Percentiles rank a stretch among this genome's conserved stretches.
phyloP scores from a whole-genome alignment of 1,140 invertebrate genomes.

The Drosophila mojavensis region DNA sequence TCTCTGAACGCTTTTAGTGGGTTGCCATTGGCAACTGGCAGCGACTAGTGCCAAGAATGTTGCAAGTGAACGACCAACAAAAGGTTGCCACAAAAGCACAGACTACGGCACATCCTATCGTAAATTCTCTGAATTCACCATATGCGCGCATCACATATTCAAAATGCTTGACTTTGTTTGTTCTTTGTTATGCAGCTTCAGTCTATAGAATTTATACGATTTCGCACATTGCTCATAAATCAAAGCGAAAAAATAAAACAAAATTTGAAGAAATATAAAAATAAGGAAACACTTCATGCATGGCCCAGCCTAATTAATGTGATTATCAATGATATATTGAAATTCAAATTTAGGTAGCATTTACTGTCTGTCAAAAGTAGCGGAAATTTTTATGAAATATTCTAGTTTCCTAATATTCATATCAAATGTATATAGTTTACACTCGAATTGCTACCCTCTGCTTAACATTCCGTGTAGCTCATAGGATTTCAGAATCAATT shows the following conservation, averaged over 20 bases:
- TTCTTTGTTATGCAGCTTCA: slow-evolving; percentile 25
- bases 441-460: too few relatives aligned
- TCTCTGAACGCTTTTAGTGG: slow-evolving; percentile 31
- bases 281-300: slow-evolving; percentile 1
- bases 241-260: neutral
- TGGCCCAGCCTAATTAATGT: neutral
- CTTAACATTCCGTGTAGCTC: neutral
- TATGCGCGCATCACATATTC: slow-evolving; percentile 14
- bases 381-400: too few relatives aligned
- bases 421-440: too few relatives aligned
- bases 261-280: neutral
- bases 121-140: slow-evolving; percentile 11
- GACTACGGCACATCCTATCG: slow-evolving; percentile 10
- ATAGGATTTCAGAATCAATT: slow-evolving; percentile 13
- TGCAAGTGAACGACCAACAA: slow-evolving; percentile 20
- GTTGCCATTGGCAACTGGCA: slow-evolving; percentile 40
- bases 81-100: slow-evolving; percentile 39
- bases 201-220: slow-evolving; percentile 7
- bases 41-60: slow-evolving; percentile 10
- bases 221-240: slow-evolving; percentile 18
- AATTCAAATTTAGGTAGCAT: neutral
- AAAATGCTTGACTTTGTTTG: slow-evolving; percentile 19
- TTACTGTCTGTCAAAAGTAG: too few relatives aligned
- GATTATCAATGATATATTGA: neutral
- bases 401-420: too few relatives aligned